phyloP scores from a whole-genome alignment of 2,797 vertebrate species.

The Huso huso region DNA sequence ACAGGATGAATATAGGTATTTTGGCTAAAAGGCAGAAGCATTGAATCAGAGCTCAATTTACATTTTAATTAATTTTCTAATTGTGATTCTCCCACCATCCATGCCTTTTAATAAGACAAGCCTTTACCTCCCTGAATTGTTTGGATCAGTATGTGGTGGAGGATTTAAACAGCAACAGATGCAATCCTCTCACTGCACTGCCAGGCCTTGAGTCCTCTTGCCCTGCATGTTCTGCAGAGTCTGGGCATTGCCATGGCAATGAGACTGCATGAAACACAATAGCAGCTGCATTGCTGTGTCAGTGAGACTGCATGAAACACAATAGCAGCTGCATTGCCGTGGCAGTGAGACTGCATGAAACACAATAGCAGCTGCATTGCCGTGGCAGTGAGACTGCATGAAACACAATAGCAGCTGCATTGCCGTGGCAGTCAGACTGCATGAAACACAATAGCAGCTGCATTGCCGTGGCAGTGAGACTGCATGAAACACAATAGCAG shows the following conservation, averaged over 20 bases:
- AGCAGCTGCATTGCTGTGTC: not conserved
- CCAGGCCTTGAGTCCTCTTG: not conserved
- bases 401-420: no score
- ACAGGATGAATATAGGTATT: not conserved
- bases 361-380: no score
- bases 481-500: no score
- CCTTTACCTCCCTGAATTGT: not conserved
- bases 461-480: no score
- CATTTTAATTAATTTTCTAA: constrained; percentile 19
- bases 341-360: no score
- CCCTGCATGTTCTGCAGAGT: not conserved
- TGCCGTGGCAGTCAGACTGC: no score
- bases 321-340: no score
- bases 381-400: no score
- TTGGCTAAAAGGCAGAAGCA: not conserved
- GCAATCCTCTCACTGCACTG: not conserved
- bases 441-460: no score
- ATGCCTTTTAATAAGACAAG: not conserved
- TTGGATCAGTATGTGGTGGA: not conserved
- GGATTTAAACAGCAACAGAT: constrained; percentile 8
- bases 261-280: not conserved
- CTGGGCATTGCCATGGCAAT: constrained; percentile 9
- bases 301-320: no score
- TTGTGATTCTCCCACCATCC: constrained; percentile 12
- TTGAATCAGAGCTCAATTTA: constrained; percentile 9